Evolutionary conservation across 2,113 vertebrate genomes (phyloP).

Genomic region (Chaetodon trifascialis): DNA sequence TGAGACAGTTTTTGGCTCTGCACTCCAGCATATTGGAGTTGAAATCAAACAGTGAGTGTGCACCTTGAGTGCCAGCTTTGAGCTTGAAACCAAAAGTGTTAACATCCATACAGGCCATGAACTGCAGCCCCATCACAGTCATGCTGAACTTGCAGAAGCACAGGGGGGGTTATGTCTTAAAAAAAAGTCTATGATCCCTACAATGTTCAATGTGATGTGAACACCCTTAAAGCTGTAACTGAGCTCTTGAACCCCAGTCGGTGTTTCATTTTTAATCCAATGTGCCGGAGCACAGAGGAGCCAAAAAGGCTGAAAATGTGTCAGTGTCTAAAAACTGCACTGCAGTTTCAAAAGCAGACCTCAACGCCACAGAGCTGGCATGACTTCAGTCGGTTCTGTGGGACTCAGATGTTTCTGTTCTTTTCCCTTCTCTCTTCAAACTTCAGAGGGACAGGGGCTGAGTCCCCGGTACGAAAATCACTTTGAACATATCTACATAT

Average conservation of each 20-base stretch:
- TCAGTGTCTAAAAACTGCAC: conserved; percentile 40
- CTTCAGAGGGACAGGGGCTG: conserved; percentile 5
- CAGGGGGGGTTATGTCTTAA: too few species aligned
- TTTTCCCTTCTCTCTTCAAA: conserved; percentile 32
- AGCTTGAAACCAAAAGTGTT: not conserved
- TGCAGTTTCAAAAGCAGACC: conserved; percentile 43
- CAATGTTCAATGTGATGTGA: not conserved
- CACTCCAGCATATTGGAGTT: not conserved
- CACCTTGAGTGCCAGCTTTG: not conserved
- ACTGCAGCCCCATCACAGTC: not conserved
- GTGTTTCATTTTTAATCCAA: conserved; percentile 18
- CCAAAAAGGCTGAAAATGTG: conserved; percentile 31
- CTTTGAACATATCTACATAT: conserved; percentile 51
- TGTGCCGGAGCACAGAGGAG: not conserved
- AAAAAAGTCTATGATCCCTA: not conserved
- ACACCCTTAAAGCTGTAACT: not conserved
- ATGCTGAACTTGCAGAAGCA: not conserved
- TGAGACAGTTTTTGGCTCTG: not conserved
- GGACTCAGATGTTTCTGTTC: conserved; percentile 50
- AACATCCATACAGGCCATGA: not conserved
- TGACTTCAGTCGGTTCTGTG: conserved; percentile 52
- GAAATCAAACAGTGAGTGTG: conserved; percentile 11
- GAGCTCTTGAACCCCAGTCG: not conserved
- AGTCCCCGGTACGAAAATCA: conserved; percentile 19
- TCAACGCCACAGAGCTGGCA: conserved; percentile 51